Evolutionary conservation across 2,113 vertebrate genomes (phyloP).

Genomic region (Caloenas nicobarica): DNA sequence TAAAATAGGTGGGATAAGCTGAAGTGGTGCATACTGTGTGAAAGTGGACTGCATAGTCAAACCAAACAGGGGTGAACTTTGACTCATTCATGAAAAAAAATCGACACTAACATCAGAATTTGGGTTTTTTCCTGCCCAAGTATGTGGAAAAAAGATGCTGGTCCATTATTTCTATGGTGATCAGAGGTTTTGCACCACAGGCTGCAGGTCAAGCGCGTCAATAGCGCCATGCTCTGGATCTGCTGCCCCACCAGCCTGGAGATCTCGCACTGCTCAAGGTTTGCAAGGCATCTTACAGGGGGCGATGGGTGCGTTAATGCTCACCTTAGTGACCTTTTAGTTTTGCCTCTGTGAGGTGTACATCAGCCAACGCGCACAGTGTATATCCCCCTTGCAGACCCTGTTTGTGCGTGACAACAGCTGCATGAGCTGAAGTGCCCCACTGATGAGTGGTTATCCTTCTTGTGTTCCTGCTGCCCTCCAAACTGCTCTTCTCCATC

Average conservation of each 20-base stretch:
- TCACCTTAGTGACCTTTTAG: neutral
- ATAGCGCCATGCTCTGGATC: neutral
- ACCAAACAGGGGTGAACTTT: neutral
- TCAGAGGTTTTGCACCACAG: fast-evolving
- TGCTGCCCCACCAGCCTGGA: neutral
- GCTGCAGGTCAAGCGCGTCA: neutral
- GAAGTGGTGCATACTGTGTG: neutral
- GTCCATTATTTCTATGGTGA: neutral
- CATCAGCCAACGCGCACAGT: fast-evolving
- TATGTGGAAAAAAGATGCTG: neutral
- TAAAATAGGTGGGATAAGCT: neutral
- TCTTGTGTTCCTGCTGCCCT: neutral
- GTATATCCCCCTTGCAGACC: neutral
- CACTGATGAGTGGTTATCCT: neutral
- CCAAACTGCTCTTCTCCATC: neutral
- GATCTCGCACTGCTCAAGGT: neutral
- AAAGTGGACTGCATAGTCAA: neutral
- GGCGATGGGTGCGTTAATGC: fast-evolving
- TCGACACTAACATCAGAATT: neutral
- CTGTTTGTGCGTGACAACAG: neutral
- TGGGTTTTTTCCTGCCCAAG: neutral
- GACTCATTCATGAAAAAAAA: neutral
- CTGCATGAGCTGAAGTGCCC: neutral
- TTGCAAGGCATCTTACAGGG: neutral
- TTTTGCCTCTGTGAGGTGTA: neutral